Base-by-base conservation (phyloP, 2,797 vertebrate genomes). In the Artibeus lituratus region DNA sequence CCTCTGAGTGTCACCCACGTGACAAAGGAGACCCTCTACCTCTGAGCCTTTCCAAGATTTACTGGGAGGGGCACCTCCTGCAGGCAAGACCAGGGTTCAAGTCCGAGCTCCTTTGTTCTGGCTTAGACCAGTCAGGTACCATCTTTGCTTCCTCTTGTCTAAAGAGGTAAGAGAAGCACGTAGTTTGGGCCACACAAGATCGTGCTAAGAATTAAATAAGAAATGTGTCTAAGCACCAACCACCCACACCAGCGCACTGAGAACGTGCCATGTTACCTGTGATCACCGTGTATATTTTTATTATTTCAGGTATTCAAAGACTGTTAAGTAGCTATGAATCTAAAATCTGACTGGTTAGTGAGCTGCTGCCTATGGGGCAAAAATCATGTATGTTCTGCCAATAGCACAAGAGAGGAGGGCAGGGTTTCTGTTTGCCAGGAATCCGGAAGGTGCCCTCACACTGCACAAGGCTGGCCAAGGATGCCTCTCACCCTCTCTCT, bases 221-320 rank as follows among this genome's bases (percentile, higher is more conserved):
- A 88, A 55, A 73, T 3, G 11, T 21, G 29, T 51, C 24, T 22
- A 19, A 57, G 69, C 21, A 44, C 37, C 57, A 11, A 47, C n/a
- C 74, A 35, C 10, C 24, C 3, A 15, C 11, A 67, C 26, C 72
- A 51, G 59, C 37, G 19, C 42, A n/a, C 5, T 4, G 32, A 55
- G 21, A 53, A 37, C 16, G 4, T 0, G 2, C 7, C 10, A 5
- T 14, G 12, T 15, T 2, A 62, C 55, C 69, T 47, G 22, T 5
- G 6, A 14, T n/a, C 7, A 1, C 2, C 7, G 7, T 29, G 70
- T 5, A 5, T 19, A 51, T 19, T 5, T 35, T 26, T 4, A 42
- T 12, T 65, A 14, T 10, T 53, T n/a, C 55, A 44, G 51, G 51
- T 19, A 57, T 5, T 51, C 59, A 22, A 2, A 10, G 12, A 59